Evolutionary conservation across 2,797 vertebrate genomes (phyloP), one percentile per base, ranked within the genome.

Genomic region (Euthynnus affinis): DNA sequence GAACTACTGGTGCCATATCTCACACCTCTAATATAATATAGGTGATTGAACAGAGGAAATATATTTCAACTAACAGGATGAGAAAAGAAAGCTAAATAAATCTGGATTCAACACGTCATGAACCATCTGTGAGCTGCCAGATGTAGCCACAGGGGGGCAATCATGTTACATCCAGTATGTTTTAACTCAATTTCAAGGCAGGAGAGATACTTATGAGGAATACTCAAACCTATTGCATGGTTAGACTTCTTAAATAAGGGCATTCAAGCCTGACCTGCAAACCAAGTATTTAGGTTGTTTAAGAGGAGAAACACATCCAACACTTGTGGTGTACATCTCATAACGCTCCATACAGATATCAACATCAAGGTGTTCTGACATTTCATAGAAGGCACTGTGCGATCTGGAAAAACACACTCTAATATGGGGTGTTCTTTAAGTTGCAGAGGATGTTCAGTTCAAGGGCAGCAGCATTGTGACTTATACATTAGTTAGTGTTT

Each of bases 91-190:
- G 22, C 14, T 2, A 17, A 64, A 52, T 17, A 32, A 32, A 34
- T 23, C 27, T 46, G 14, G 23, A 37, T 71, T 32, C 13, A 9
- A 8, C 27, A 9, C 25, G 55, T 32, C 2, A 42, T 32, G 64
- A 55, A 48, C 23, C 48, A 12, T 8, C 27, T 55, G 9, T 58
- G 27, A 7, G 15, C 5, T 63, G 18, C 7, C 17, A 3, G 0
- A 7, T 22, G 3, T 40, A 13, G 23, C 74, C 93, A 91, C 82
- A 71, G 89, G 92, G 80, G 75, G 89, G 86, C 85, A 83, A 37
- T 86, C 78, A 20, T 10, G 72, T 42, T 32, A 59, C 79, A 82
- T 9, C 0, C 25, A 72, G 13, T 9, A 2, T 7, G 6, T n/a
- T 27, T 29, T 6, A 13, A 12, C 9, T 34, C 5, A 4, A 7